These are phyloP conservation scores for Sinhomidia bicolor DNA, from an alignment of 2,888 invertebrate genomes.

Conservation along the genomic window DNA sequence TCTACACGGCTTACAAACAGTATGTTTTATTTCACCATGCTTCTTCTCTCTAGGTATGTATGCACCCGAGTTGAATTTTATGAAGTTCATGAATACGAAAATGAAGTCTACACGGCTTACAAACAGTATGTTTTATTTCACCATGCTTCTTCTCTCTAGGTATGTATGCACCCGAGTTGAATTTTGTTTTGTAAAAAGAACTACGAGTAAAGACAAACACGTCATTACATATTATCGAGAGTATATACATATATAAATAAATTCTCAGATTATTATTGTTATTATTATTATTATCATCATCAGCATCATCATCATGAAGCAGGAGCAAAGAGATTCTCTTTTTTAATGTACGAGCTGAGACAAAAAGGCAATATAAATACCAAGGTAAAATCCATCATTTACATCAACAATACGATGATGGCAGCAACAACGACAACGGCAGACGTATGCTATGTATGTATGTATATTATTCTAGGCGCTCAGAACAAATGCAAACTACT, in stretches of 20 bases:
- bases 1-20: background rate
- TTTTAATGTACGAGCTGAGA: constrained; percentile 33
- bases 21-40: background rate
- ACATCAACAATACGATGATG: constrained; percentile 22
- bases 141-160: background rate
- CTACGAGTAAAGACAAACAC: constrained; percentile 18
- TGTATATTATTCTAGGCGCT: background rate
- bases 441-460: no score
- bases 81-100: constrained; percentile 39
- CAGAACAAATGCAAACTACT: background rate
- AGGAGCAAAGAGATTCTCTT: background rate
- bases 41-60: background rate
- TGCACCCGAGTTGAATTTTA: constrained; percentile 29
- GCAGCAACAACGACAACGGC: background rate
- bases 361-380: constrained; percentile 48
- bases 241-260: background rate
- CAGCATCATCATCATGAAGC: background rate
- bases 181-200: constrained; percentile 2
- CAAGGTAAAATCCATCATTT: constrained; percentile 53
- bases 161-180: constrained; percentile 30
- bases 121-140: background rate
- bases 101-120: background rate
- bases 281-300: no score
- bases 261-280: constrained; percentile 7
- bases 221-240: background rate